Evolutionary conservation across 2,888 invertebrate species (phyloP).

Genomic region (Macrostomum cliftonense): DNA sequence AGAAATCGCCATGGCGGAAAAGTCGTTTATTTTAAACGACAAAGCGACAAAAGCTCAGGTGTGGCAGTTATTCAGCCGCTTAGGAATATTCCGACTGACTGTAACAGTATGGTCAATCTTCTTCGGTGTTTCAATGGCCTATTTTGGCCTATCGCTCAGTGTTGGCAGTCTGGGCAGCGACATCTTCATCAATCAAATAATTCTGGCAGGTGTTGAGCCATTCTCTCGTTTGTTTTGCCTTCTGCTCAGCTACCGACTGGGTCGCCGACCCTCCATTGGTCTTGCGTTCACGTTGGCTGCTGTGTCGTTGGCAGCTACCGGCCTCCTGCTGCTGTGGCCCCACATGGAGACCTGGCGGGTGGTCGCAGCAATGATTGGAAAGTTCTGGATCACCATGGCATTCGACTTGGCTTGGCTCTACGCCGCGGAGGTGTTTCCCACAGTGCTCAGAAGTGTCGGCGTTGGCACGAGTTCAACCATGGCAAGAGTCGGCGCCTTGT

Average conservation of each 20-base stretch:
- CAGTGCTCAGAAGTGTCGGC: slow-evolving; percentile 3
- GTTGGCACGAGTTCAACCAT: slow-evolving; percentile 3
- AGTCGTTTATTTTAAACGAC: neutral
- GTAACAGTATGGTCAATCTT: too few species aligned
- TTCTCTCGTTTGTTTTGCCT: neutral
- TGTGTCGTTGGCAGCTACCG: neutral
- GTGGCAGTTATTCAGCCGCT: too few species aligned
- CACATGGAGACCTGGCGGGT: neutral
- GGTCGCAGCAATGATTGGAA: neutral
- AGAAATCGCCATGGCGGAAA: neutral
- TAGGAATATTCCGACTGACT: too few species aligned
- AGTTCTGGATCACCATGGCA: slow-evolving; percentile 1
- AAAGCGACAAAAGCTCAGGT: too few species aligned
- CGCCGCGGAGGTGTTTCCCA: slow-evolving; percentile 3
- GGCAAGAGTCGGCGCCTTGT: slow-evolving; percentile 2
- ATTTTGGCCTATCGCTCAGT: too few species aligned
- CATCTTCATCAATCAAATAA: too few species aligned
- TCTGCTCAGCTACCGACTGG: neutral
- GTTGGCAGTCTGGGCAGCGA: too few species aligned
- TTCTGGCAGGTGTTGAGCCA: too few species aligned
- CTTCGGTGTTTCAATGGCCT: too few species aligned
- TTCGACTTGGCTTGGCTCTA: slow-evolving; percentile 4
- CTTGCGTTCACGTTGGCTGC: slow-evolving; percentile 1
- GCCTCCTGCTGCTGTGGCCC: neutral
- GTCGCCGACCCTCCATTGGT: neutral